Conservation (phyloP, 2,113 vertebrate species). For the Petrocephalus zakoni region DNA sequence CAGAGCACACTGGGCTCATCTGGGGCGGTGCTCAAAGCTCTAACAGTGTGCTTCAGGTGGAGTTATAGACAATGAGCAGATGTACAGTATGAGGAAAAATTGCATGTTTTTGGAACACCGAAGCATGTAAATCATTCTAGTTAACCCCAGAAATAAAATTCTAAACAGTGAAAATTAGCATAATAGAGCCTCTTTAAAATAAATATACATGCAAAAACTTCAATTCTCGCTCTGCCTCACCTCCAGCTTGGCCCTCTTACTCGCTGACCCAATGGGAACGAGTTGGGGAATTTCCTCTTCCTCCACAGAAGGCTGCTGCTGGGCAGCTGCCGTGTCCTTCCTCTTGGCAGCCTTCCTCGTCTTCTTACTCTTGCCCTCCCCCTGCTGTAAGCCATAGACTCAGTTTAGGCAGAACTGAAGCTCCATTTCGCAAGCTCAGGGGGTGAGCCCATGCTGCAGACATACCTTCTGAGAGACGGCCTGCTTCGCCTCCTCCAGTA, state of each 20-base stretch:
- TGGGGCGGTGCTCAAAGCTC: too few species aligned
- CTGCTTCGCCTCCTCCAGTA: constrained; percentile 32
- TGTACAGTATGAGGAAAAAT: too few species aligned
- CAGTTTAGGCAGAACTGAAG: not conserved
- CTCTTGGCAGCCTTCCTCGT: not conserved
- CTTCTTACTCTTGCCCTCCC: constrained; percentile 24
- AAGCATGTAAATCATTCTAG: too few species aligned
- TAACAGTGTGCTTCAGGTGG: too few species aligned
- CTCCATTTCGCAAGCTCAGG: not conserved
- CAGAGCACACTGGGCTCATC: too few species aligned
- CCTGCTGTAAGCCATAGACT: constrained; percentile 24
- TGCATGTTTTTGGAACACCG: too few species aligned
- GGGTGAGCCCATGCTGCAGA: not conserved
- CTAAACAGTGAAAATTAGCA: not conserved
- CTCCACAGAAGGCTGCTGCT: constrained; percentile 2
- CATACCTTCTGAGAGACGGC: constrained; percentile 3
- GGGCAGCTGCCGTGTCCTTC: not conserved
- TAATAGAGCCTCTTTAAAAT: not conserved
- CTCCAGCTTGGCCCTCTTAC: constrained; percentile 54
- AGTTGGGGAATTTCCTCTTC: constrained; percentile 61
- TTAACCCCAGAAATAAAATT: too few species aligned
- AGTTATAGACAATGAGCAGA: too few species aligned
- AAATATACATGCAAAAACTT: not conserved
- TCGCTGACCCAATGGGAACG: constrained; percentile 52
- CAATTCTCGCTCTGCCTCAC: constrained; percentile 36